These are phyloP conservation scores for Anoncus sp. DNA, from an alignment of 2,888 invertebrate species.

Conservation along the genomic window DNA sequence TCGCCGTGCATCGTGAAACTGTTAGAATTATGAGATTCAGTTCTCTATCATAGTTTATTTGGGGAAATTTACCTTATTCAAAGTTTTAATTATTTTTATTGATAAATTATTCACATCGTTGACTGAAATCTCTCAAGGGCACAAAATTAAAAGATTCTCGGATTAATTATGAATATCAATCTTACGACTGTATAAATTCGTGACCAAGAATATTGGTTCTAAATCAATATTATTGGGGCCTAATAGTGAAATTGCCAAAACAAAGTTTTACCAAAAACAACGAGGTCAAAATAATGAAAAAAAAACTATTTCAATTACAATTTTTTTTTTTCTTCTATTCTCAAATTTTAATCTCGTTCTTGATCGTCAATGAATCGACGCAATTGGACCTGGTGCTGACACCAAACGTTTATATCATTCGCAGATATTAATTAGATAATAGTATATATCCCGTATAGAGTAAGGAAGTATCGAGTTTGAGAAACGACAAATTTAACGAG, in stretches of 20 bases:
- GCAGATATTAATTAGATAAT: conserved; percentile 54
- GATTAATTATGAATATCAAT: too few relatives aligned
- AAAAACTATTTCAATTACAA: neutral
- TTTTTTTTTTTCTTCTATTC: too few relatives aligned
- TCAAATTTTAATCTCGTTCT: neutral
- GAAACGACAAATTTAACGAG: conserved; percentile 47
- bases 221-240: too few relatives aligned
- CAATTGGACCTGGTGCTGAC: conserved; percentile 39
- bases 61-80: neutral
- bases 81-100: neutral
- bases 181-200: too few relatives aligned
- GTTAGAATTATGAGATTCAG: neutral
- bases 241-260: too few relatives aligned
- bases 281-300: too few relatives aligned
- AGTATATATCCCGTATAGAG: conserved; percentile 46
- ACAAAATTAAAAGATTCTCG: too few relatives aligned
- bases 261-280: too few relatives aligned
- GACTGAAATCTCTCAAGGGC: too few relatives aligned
- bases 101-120: neutral
- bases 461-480: conserved; percentile 21
- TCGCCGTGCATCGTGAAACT: neutral
- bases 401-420: conserved; percentile 10
- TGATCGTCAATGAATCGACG: neutral
- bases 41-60: neutral
- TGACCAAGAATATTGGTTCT: too few relatives aligned